Percentiles rank a stretch among this genome's conserved stretches.
These are phyloP conservation scores for Epicampocera succincta DNA, from an alignment of 2,888 invertebrate species.

Conservation along the genomic window DNA sequence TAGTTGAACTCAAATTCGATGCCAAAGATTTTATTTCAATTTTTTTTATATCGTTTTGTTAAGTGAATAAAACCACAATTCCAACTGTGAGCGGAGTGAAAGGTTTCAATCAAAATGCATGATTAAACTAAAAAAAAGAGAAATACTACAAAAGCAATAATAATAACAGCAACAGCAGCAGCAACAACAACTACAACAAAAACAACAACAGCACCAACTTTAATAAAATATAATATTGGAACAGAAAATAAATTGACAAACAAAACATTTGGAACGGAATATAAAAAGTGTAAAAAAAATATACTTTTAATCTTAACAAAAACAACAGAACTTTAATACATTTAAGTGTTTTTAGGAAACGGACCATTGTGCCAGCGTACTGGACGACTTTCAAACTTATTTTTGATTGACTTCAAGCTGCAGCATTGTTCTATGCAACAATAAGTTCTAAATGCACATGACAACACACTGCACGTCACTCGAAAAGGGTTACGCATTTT, in stretches of 20 bases:
- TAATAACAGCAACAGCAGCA: too few species aligned
- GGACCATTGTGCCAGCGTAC: slow-evolving; percentile 13
- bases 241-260: slow-evolving; percentile 65
- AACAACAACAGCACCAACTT: slow-evolving; percentile 41
- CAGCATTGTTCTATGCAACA: slow-evolving; percentile 41
- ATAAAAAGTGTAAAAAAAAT: slow-evolving; percentile 34
- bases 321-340: slow-evolving; percentile 44
- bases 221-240: slow-evolving; percentile 59
- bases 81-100: slow-evolving; percentile 79
- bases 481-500: not conserved
- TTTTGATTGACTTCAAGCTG: slow-evolving; percentile 49
- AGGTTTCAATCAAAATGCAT: slow-evolving; percentile 77
- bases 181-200: slow-evolving; percentile 38
- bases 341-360: slow-evolving; percentile 22
- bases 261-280: slow-evolving; percentile 58
- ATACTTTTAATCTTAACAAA: not conserved
- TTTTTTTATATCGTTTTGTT: slow-evolving; percentile 39
- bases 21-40: slow-evolving; percentile 59
- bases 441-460: slow-evolving; percentile 23
- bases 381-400: slow-evolving; percentile 53
- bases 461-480: slow-evolving; percentile 2
- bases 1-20: slow-evolving; percentile 58
- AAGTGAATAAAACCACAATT: slow-evolving; percentile 61
- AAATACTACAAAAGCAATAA: not conserved
- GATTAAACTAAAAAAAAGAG: slow-evolving; percentile 74